These are phyloP conservation scores for Drosophila subquinaria DNA, from an alignment of 2,888 invertebrate genomes.

Conservation along the genomic window DNA sequence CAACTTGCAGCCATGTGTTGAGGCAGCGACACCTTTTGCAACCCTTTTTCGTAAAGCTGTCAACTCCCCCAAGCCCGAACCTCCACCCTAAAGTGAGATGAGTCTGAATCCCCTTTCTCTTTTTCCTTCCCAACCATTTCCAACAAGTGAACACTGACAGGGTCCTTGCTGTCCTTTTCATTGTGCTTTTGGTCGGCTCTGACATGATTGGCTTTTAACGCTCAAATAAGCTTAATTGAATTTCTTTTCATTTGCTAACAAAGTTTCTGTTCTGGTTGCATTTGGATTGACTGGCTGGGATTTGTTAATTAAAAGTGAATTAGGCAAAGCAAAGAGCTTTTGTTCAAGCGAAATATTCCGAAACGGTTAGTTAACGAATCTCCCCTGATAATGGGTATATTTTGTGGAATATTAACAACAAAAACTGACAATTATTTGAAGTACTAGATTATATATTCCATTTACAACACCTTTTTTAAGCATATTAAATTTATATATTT, in stretches of 20 bases:
- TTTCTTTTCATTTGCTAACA: slow-evolving; percentile 81
- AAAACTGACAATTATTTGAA: too few species aligned
- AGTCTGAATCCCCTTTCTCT: slow-evolving; percentile 15
- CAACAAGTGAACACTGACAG: slow-evolving; percentile 1
- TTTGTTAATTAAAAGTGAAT: slow-evolving; percentile 82
- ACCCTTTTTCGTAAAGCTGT: slow-evolving; percentile 62
- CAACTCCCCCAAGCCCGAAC: slow-evolving; percentile 17
- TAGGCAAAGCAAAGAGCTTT: slow-evolving; percentile 49
- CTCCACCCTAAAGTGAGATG: slow-evolving; percentile 12
- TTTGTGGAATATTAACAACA: not conserved
- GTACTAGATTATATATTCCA: too few species aligned
- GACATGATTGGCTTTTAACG: slow-evolving; percentile 86
- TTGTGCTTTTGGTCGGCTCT: slow-evolving; percentile 69
- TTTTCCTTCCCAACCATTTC: not conserved
- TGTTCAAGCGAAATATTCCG: slow-evolving; percentile 2
- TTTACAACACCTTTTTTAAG: too few species aligned
- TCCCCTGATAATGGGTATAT: not conserved
- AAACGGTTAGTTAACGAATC: slow-evolving; percentile 13
- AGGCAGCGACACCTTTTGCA: slow-evolving; percentile 72
- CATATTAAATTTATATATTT: too few species aligned
- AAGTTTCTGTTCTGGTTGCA: slow-evolving; percentile 67
- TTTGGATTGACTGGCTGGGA: slow-evolving; percentile 54
- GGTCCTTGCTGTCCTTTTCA: slow-evolving; percentile 40
- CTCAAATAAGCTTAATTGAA: slow-evolving; percentile 86
- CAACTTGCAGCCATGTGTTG: slow-evolving; percentile 61